Conservation (phyloP, 2,888 invertebrate genomes). For the Lymantria monacha region DNA sequence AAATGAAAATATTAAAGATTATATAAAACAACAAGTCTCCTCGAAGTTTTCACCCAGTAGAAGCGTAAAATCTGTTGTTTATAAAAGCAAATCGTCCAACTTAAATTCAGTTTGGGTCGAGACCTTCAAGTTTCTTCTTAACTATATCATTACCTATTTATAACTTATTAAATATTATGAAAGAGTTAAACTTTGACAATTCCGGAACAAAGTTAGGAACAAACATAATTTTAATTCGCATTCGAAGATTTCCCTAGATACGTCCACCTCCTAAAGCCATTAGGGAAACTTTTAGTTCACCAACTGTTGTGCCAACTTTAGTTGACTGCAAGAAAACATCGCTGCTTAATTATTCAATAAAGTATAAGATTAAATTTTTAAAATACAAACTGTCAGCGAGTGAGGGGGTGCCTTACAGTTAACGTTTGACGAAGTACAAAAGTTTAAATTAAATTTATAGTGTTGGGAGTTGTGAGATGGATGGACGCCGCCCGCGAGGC, state of each 20-base stretch:
- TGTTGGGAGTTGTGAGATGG: slow-evolving; percentile 45
- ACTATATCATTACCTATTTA: slow-evolving; percentile 14
- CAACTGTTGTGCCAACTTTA: slow-evolving; percentile 34
- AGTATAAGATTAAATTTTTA: slow-evolving; percentile 59
- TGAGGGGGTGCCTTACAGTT: slow-evolving; percentile 41
- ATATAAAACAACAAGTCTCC: slow-evolving; percentile 5
- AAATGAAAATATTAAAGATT: slow-evolving; percentile 1
- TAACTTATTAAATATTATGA: slow-evolving; percentile 17
- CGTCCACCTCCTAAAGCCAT: slow-evolving; percentile 46
- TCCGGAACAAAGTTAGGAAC: slow-evolving; percentile 30
- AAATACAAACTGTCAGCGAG: slow-evolving; percentile 47
- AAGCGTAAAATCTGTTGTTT: slow-evolving; percentile 12
- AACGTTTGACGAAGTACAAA: slow-evolving; percentile 60
- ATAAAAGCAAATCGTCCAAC: slow-evolving; percentile 12
- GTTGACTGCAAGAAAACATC: slow-evolving; percentile 34
- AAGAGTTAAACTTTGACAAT: slow-evolving; percentile 22
- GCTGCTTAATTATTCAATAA: slow-evolving; percentile 40
- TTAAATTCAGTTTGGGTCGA: slow-evolving; percentile 10
- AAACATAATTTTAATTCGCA: slow-evolving; percentile 37
- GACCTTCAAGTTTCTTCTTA: slow-evolving; percentile 6
- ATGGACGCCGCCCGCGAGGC: slow-evolving; percentile 20
- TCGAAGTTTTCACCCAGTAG: slow-evolving; percentile 8
- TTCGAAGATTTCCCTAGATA: slow-evolving; percentile 63
- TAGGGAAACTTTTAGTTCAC: slow-evolving; percentile 48
- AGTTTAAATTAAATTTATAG: slow-evolving; percentile 70